Base-by-base conservation (phyloP, 1,140 invertebrate genomes). In the Leptinotarsa lineolata region DNA sequence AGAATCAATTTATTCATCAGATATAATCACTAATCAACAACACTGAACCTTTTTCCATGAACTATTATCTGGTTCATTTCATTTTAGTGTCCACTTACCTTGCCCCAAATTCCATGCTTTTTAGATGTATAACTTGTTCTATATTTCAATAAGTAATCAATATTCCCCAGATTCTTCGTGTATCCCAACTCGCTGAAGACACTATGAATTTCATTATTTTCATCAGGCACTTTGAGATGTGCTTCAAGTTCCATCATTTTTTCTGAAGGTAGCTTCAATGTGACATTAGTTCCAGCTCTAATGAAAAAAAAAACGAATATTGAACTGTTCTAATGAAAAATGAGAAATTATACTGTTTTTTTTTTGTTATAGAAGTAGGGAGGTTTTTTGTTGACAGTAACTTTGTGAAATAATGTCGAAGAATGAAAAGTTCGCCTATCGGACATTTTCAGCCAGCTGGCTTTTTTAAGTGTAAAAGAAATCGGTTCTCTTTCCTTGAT, bases 131-230 rank as follows among this genome's bases (percentile, higher is more conserved):
- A 64, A 20, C 30, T 74, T 12, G 75, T 78, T 72, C 75, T 74
- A 72, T 83, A 83, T 73, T 78, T 83, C 13, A 77, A 59, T 60
- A 79, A 76, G 78, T 81, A 83, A 69, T 82, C 77, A 63, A 81
- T 73, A 68, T 74, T 74, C 18, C 59, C 77, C 6, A 76, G 76
- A 70, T 75, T 73, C 21, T 81, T 74, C 1, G 79, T 79, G 2
- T 84, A 86, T 45, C 86, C 81, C 74, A 86, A 85, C 13, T 86
- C 87, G 0, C 89, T 80, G 54, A 85, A 82, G 2, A 91, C 72
- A 21, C 87, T 87, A 79, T 92, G 90, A 5, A 88, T 90, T 21
- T 89, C 86, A 72, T 90, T 86, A n/a, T 60, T 59, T 2, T 89
- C 89, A 64, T 89, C 72, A 39, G 91, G 91, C 2, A 92, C 81